Percentiles rank a stretch among this genome's conserved stretches.
phyloP scores from a whole-genome alignment of 2,888 invertebrate species.

The Netelia melanura region DNA sequence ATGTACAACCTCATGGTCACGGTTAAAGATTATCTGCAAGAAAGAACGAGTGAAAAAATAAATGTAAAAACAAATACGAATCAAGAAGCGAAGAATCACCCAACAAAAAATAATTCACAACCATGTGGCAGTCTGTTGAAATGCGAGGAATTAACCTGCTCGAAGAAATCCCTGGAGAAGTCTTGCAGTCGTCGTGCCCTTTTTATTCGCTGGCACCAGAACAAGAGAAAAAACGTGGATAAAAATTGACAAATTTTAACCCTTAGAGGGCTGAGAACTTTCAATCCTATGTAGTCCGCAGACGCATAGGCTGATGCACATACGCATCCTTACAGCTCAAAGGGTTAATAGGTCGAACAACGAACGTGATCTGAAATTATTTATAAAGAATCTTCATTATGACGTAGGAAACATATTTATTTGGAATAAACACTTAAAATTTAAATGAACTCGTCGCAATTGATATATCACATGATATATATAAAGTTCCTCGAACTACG shows the following conservation, averaged over 20 bases:
- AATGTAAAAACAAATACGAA: neutral
- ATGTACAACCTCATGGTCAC: slow-evolving; percentile 35
- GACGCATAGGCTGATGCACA: no score
- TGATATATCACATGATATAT: slow-evolving; percentile 36
- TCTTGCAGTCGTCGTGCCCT: slow-evolving; percentile 38
- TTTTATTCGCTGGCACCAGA: slow-evolving; percentile 32
- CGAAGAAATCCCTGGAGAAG: neutral
- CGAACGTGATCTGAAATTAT: neutral
- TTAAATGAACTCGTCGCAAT: slow-evolving; percentile 19
- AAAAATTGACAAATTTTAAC: neutral
- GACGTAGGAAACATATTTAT: slow-evolving; percentile 49
- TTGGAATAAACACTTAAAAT: slow-evolving; percentile 51
- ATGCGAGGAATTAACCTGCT: neutral
- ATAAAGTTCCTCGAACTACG: slow-evolving; percentile 19
- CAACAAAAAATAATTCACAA: neutral
- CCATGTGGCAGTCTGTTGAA: neutral
- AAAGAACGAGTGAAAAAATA: neutral
- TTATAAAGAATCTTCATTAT: slow-evolving; percentile 3
- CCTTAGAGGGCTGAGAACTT: no score
- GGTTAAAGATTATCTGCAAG: slow-evolving; percentile 15
- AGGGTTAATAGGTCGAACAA: no score
- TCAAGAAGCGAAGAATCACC: neutral
- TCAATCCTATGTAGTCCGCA: no score
- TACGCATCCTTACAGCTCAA: no score
- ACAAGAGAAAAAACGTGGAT: neutral